Conservation (phyloP, 2,797 vertebrate species). For the Gymnodraco acuticeps region DNA sequence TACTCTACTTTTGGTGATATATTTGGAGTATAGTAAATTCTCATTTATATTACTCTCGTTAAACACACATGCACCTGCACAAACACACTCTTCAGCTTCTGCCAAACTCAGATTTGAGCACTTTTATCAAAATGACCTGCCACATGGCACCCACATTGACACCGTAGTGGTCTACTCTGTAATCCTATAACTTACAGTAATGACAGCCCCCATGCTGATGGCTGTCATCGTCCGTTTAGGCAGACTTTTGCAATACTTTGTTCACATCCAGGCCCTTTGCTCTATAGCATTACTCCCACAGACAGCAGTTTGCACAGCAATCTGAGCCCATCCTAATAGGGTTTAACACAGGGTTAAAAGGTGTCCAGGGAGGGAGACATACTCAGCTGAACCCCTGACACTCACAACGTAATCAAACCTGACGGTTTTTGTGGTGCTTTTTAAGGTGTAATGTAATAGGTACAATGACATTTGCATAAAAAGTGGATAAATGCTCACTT, state of each 20-base stretch:
- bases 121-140: constrained; percentile 30
- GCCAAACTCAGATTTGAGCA: constrained; percentile 11
- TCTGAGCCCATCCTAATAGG: constrained; percentile 44
- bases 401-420: constrained; percentile 9
- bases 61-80: neutral
- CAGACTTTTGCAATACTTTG: constrained; percentile 45
- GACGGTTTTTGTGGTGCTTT: constrained; percentile 19
- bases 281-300: constrained; percentile 40
- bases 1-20: neutral
- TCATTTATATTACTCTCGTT: constrained; percentile 10
- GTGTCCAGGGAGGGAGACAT: constrained; percentile 27
- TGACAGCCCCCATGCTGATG: constrained; percentile 34
- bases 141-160: neutral
- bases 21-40: neutral
- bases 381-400: constrained; percentile 23
- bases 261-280: constrained; percentile 36
- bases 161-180: neutral
- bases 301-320: constrained; percentile 48
- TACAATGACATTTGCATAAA: constrained; percentile 15
- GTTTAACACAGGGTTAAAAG: constrained; percentile 40
- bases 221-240: constrained; percentile 56
- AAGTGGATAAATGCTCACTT: constrained; percentile 19
- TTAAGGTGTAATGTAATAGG: constrained; percentile 31
- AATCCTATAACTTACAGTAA: constrained; percentile 22
- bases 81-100: constrained; percentile 7